These are phyloP conservation scores for Triplophysa yarkandensis DNA, from an alignment of 2,797 vertebrate species.

Conservation along the genomic window DNA sequence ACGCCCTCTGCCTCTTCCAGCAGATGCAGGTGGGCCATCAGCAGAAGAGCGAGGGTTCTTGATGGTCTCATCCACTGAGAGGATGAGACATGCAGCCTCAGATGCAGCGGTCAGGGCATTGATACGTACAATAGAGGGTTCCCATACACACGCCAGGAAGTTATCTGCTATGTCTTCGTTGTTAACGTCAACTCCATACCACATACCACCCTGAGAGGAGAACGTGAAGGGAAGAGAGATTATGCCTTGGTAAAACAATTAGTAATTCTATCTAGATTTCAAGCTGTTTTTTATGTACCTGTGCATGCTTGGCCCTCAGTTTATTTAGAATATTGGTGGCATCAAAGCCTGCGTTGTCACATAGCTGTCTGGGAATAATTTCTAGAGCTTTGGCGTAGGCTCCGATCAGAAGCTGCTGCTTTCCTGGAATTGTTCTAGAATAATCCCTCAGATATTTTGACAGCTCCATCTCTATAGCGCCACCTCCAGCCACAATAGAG, in stretches of 20 bases:
- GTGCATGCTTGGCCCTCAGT: conserved; percentile 91
- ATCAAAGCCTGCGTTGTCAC: conserved; percentile 97
- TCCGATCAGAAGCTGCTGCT: conserved; percentile 95
- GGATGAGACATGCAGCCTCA: conserved; percentile 93
- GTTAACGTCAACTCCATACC: conserved; percentile 94
- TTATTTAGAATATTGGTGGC: conserved; percentile 99
- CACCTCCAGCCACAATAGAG: conserved; percentile 91
- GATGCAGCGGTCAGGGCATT: conserved; percentile 93
- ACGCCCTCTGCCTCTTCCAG: conserved; percentile 79
- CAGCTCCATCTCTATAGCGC: conserved; percentile 98
- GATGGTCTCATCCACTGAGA: conserved; percentile 96
- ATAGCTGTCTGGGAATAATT: conserved; percentile 95
- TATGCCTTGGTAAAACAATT: too few species aligned
- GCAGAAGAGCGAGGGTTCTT: conserved; percentile 87
- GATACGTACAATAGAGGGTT: conserved; percentile 90
- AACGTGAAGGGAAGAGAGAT: not conserved
- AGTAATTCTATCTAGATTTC: too few species aligned
- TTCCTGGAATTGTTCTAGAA: conserved; percentile 95
- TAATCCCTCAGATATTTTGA: conserved; percentile 94
- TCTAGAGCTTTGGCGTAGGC: conserved; percentile 96
- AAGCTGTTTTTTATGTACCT: conserved; percentile 72
- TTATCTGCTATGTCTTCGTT: conserved; percentile 96
- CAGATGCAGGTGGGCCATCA: conserved; percentile 71
- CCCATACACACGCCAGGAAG: conserved; percentile 89
- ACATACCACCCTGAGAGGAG: conserved; percentile 83